Evolutionary conservation across 2,113 vertebrate species (phyloP).

Genomic region (Chaetops frenatus): DNA sequence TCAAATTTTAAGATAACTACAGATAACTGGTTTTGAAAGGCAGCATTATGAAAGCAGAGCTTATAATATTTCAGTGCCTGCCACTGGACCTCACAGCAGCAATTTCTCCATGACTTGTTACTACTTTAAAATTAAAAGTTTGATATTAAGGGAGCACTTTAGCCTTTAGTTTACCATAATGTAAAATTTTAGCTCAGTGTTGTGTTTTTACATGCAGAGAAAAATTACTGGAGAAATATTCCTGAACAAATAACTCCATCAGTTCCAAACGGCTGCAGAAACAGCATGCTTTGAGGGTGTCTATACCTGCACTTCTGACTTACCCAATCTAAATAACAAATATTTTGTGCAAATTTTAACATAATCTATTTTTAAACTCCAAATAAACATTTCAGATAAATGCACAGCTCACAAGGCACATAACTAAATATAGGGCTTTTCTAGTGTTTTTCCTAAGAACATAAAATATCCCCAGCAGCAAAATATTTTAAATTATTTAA

Average conservation of each 20-base stretch:
- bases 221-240: background rate
- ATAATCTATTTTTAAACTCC: background rate
- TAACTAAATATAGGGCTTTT: background rate
- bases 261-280: background rate
- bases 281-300: fast-evolving
- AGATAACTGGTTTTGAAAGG: constrained; percentile 11
- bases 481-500: background rate
- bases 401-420: background rate
- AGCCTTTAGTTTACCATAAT: background rate
- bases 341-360: background rate
- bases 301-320: background rate
- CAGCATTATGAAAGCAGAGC: background rate
- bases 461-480: background rate
- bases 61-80: background rate
- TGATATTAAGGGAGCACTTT: background rate
- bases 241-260: background rate
- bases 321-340: background rate
- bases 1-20: background rate
- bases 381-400: background rate
- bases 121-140: background rate
- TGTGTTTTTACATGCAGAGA: background rate
- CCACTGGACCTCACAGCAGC: background rate
- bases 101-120: background rate
- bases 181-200: background rate
- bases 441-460: background rate